Evolutionary conservation across 1,140 invertebrate genomes (phyloP).

Genomic region (Hetaerina americana): DNA sequence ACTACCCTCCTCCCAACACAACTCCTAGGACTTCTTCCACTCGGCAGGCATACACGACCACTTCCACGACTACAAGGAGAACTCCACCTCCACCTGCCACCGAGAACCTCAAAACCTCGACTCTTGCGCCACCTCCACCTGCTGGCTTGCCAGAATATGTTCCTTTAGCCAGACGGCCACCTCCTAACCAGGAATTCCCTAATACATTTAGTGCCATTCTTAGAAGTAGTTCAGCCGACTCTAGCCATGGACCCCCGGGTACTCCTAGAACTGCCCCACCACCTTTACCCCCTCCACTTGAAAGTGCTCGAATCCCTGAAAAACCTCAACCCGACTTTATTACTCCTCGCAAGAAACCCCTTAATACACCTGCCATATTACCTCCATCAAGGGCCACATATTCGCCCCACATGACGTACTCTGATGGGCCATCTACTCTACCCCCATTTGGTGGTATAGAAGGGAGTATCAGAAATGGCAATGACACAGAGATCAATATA

Average conservation of each 20-base stretch:
- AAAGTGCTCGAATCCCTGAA: not conserved
- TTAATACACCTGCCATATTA: conserved; percentile 4
- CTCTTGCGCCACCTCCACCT: not conserved
- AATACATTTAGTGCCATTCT: not conserved
- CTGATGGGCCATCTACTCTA: not conserved
- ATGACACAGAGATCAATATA: conserved; percentile 40
- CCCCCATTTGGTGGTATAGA: not conserved
- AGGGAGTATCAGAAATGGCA: conserved; percentile 17
- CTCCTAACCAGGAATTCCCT: not conserved
- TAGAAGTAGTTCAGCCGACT: not conserved
- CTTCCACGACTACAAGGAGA: not conserved
- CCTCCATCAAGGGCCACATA: not conserved
- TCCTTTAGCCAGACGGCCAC: not conserved
- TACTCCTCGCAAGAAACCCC: not conserved
- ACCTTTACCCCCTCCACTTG: not conserved
- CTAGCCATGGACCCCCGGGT: not conserved
- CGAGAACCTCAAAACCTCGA: not conserved
- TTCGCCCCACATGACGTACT: not conserved
- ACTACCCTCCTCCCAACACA: not conserved
- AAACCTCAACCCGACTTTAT: not conserved
- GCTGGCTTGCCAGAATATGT: not conserved
- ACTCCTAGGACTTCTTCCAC: not conserved
- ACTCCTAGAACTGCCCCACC: not conserved
- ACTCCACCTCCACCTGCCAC: not conserved
- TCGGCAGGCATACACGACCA: not conserved